phyloP scores from a whole-genome alignment of 2,888 invertebrate genomes.

The Diabrotica balteata region DNA sequence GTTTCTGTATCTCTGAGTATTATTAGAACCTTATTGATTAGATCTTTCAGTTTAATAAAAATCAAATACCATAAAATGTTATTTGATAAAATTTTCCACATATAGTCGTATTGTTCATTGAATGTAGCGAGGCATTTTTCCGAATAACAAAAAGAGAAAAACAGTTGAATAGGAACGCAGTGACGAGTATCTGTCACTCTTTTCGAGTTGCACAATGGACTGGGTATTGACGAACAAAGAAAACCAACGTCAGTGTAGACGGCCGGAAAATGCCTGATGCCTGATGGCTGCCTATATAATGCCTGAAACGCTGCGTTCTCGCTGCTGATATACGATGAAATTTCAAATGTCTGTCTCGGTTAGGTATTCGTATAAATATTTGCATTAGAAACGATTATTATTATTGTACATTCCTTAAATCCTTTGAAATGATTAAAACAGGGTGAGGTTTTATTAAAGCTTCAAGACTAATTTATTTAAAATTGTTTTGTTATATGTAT shows the following conservation, averaged over 20 bases:
- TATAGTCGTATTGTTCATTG: slow-evolving; percentile 4
- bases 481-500: too few relatives aligned
- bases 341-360: slow-evolving; percentile 9
- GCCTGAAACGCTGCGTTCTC: slow-evolving; percentile 4
- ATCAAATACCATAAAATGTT: too few relatives aligned
- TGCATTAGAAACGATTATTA: slow-evolving; percentile 1
- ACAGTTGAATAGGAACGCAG: slow-evolving; percentile 27
- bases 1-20: too few relatives aligned
- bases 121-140: slow-evolving; percentile 13
- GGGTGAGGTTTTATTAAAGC: too few relatives aligned
- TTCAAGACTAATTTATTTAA: too few relatives aligned
- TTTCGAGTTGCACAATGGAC: slow-evolving; percentile 21
- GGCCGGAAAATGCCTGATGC: slow-evolving; percentile 28
- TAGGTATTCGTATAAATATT: background rate
- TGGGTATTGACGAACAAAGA: slow-evolving; percentile 32
- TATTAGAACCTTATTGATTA: too few relatives aligned
- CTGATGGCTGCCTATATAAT: slow-evolving; percentile 9
- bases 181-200: slow-evolving; percentile 30
- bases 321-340: slow-evolving; percentile 4
- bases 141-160: slow-evolving; percentile 26
- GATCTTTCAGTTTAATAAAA: too few relatives aligned
- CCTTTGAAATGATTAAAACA: too few relatives aligned
- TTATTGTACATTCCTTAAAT: too few relatives aligned
- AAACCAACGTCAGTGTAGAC: slow-evolving; percentile 21
- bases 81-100: slow-evolving; percentile 6